These are phyloP conservation scores for Ageneiosus marmoratus DNA, from an alignment of 2,113 vertebrate genomes.

Conservation along the genomic window DNA sequence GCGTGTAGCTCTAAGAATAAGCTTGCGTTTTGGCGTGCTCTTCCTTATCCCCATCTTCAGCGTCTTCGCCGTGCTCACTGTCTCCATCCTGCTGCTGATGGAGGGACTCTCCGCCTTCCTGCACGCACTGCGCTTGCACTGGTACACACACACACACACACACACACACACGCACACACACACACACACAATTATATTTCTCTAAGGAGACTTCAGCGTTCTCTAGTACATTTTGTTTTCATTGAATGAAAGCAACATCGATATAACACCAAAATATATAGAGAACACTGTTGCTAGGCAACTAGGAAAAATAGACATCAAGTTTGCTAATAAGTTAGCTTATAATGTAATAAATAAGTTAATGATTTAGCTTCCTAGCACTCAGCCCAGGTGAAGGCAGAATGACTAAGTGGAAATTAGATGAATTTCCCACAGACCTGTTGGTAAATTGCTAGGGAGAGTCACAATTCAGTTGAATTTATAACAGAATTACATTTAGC, in stretches of 20 bases:
- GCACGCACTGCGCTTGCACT: slow-evolving; percentile 93
- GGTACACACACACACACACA: slow-evolving; percentile 68
- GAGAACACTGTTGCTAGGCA: neutral
- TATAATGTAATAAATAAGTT: neutral
- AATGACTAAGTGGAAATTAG: neutral
- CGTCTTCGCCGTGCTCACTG: slow-evolving; percentile 82
- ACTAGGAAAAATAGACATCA: neutral
- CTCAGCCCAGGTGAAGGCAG: neutral
- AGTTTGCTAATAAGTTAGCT: neutral
- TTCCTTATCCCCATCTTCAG: slow-evolving; percentile 81
- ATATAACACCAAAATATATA: too few relatives aligned
- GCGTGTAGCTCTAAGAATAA: slow-evolving; percentile 83
- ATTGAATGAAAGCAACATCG: neutral
- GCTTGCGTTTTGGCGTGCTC: slow-evolving; percentile 72
- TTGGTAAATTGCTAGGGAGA: neutral
- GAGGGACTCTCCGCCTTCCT: slow-evolving; percentile 98
- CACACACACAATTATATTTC: neutral
- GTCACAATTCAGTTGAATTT: neutral
- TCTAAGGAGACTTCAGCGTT: neutral
- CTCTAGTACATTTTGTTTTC: neutral
- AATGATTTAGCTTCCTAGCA: neutral
- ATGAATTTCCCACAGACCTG: neutral
- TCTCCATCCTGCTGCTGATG: slow-evolving; percentile 93
- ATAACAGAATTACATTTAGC: neutral
- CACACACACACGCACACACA: neutral